phyloP scores from a whole-genome alignment of 1,140 invertebrate species.

The Cheumatopsyche charites region DNA sequence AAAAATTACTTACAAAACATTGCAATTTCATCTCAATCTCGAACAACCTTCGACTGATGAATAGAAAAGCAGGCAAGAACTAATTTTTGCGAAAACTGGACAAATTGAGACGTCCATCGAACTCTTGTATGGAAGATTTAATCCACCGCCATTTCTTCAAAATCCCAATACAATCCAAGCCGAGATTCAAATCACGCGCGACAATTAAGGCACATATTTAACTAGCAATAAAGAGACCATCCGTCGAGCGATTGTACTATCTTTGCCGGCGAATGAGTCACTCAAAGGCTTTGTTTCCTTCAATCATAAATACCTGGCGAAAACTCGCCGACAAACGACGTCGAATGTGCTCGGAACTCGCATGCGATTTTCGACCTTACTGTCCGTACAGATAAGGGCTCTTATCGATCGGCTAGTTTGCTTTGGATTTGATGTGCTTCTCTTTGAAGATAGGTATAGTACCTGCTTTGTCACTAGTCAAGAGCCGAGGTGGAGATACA shows the following conservation, averaged over 20 bases:
- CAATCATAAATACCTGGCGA: conserved; percentile 19
- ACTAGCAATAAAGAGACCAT: too few relatives aligned
- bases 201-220: too few relatives aligned
- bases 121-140: too few relatives aligned
- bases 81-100: too few relatives aligned
- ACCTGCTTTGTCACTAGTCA: conserved; percentile 18
- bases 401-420: not conserved
- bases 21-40: too few relatives aligned
- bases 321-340: not conserved
- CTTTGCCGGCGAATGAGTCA: conserved; percentile 14
- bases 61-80: too few relatives aligned
- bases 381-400: not conserved
- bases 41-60: too few relatives aligned
- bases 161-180: too few relatives aligned
- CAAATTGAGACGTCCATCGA: too few relatives aligned
- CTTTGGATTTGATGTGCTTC: not conserved
- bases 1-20: too few relatives aligned
- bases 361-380: not conserved
- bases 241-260: not conserved
- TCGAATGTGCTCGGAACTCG: not conserved
- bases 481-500: not conserved
- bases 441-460: conserved; percentile 10
- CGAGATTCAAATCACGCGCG: not conserved
- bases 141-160: too few relatives aligned
- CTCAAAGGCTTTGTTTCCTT: conserved; percentile 21